These are phyloP conservation scores for Zosterops japonicus DNA, from an alignment of 2,113 vertebrate species.

Conservation along the genomic window DNA sequence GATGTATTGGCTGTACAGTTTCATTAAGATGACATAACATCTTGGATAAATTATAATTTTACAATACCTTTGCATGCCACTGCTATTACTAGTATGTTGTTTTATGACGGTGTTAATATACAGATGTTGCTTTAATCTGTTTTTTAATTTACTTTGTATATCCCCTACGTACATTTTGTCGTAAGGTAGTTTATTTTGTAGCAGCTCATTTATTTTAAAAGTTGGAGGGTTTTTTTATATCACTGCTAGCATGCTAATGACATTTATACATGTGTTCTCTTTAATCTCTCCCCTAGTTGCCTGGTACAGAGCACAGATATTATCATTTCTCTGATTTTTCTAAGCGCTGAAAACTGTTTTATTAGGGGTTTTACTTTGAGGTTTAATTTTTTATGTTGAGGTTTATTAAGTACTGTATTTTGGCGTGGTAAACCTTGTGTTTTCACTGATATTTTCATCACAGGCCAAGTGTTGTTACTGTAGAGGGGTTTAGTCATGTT, in stretches of 20 bases:
- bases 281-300: conserved; percentile 59
- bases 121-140: conserved; percentile 80
- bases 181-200: conserved; percentile 76
- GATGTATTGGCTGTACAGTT: conserved; percentile 50
- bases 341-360: conserved; percentile 18
- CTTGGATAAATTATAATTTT: conserved; percentile 75
- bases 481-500: not conserved
- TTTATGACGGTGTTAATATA: conserved; percentile 78
- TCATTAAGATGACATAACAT: conserved; percentile 67
- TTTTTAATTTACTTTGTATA: conserved; percentile 78
- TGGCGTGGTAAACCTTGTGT: not conserved
- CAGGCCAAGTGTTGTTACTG: not conserved
- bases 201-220: conserved; percentile 81
- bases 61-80: conserved; percentile 72
- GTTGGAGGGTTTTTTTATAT: conserved; percentile 64
- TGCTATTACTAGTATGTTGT: conserved; percentile 67
- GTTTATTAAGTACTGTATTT: conserved; percentile 21
- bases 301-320: conserved; percentile 3
- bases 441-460: not conserved
- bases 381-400: conserved; percentile 34
- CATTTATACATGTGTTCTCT: conserved; percentile 63
- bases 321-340: not conserved
- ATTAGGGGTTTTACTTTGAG: not conserved
- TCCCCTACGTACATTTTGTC: conserved; percentile 77
- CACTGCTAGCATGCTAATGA: conserved; percentile 68